These are phyloP conservation scores for Cotesia congregata DNA, from an alignment of 2,888 invertebrate genomes.

Conservation along the genomic window DNA sequence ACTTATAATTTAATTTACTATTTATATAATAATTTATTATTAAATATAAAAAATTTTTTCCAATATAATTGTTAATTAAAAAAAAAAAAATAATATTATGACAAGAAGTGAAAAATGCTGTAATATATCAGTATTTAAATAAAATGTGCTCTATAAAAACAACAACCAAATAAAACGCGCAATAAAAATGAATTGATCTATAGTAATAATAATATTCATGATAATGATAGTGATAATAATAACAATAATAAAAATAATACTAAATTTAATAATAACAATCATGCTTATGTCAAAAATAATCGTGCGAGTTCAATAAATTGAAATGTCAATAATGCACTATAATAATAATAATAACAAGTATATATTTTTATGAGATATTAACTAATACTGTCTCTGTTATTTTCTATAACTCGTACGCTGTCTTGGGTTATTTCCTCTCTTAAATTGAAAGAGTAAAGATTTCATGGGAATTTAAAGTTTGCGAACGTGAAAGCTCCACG, in stretches of 20 bases:
- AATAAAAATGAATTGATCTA: background rate
- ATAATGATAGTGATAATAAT: background rate
- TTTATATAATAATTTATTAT: too few species aligned
- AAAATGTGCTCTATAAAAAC: background rate
- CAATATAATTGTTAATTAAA: too few species aligned
- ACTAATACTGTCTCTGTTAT: slow-evolving; percentile 3
- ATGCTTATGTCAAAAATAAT: background rate
- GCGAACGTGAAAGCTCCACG: slow-evolving; percentile 26
- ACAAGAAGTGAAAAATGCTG: too few species aligned
- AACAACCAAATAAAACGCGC: background rate
- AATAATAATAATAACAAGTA: background rate
- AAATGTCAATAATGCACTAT: background rate
- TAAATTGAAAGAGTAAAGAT: slow-evolving; percentile 7
- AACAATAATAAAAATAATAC: background rate
- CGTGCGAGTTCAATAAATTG: background rate
- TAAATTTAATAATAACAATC: background rate
- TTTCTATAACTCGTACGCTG: background rate
- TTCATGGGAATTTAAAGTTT: background rate
- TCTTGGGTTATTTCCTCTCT: slow-evolving; percentile 5
- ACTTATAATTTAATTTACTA: too few species aligned
- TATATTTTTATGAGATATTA: background rate
- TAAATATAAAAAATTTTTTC: too few species aligned
- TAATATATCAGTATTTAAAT: background rate
- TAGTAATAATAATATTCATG: background rate
- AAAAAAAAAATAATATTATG: too few species aligned